Evolutionary conservation across 2,797 vertebrate species (phyloP), one percentile per base, ranked within the genome.

Genomic region (Xiphorhynchus erythropygius): DNA sequence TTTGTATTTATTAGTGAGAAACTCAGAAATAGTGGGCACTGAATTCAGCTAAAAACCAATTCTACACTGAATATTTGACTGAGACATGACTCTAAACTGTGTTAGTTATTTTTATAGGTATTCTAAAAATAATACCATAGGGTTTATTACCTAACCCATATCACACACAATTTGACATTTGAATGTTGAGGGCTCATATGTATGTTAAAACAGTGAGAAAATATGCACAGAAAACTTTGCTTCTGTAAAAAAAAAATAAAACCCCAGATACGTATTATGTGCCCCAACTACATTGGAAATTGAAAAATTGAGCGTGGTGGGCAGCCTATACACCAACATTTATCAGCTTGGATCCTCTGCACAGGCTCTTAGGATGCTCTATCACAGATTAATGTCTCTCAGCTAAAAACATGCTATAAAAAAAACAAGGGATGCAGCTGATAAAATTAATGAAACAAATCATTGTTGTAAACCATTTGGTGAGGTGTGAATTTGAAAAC

Each of bases 361-460:
- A 35, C 59, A 77, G 78, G 52, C 56, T 95, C 82, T 82, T 25
- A 84, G 95, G 74, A 80, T 89, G 77, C 64, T 95, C 60, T 37
- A 49, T 49, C 88, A 41, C 7, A 13, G 85, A 88, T 88, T 88
- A 88, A 84, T 56, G 70, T 96, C 83, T 95, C 70, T 79, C 65
- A 81, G 87, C 76, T 88, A 94, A 88, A 82, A 93, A 90, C 0
- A 17, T 88, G 79, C 84, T 93, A 91, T 81, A 53, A 94, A 95
- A 92, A 92, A 85, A 83, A 41, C 33, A 71, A 87, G 76, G 87
- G 84, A 73, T 63, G 84, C 50, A 44, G 78, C 79, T 88, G 94
- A 93, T 92, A 94, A 95, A 94, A 94, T 95, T 94, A 96, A 93
- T 94, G 94, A 79, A 96, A 94, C 91, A 96, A 96, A 94, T 96